Conservation (phyloP, 2,797 vertebrate genomes). For the Phrynocephalus vlangalii region DNA sequence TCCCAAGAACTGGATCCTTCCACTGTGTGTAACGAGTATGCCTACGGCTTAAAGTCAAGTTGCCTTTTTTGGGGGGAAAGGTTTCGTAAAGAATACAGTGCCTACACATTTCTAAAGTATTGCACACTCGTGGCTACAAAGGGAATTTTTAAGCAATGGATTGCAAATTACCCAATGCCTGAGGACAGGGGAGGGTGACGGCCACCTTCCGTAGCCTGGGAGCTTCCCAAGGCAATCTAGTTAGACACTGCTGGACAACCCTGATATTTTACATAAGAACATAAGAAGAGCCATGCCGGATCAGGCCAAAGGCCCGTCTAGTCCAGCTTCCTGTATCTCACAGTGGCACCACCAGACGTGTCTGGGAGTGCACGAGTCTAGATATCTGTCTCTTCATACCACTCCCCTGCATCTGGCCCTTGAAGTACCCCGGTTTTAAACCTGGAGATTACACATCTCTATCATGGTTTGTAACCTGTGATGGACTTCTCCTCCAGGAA, state of each 20-base stretch:
- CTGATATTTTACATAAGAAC: background rate
- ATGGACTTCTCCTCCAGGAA: too few species aligned
- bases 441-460: too few species aligned
- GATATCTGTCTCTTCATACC: too few species aligned
- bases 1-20: background rate
- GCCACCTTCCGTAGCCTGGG: background rate
- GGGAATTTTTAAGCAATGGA: background rate
- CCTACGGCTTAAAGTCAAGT: background rate
- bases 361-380: too few species aligned
- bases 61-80: background rate
- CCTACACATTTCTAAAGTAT: background rate
- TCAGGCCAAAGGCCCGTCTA: too few species aligned
- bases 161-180: background rate
- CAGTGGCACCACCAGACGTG: too few species aligned
- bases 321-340: too few species aligned
- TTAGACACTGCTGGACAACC: background rate
- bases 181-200: background rate
- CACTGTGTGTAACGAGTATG: background rate
- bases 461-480: too few species aligned
- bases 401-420: too few species aligned
- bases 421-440: too few species aligned
- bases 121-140: background rate
- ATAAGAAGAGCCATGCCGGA: too few species aligned
- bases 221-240: background rate
- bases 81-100: background rate